Evolutionary conservation across 1,140 invertebrate genomes (phyloP).

Genomic region (Mercenaria mercenaria): DNA sequence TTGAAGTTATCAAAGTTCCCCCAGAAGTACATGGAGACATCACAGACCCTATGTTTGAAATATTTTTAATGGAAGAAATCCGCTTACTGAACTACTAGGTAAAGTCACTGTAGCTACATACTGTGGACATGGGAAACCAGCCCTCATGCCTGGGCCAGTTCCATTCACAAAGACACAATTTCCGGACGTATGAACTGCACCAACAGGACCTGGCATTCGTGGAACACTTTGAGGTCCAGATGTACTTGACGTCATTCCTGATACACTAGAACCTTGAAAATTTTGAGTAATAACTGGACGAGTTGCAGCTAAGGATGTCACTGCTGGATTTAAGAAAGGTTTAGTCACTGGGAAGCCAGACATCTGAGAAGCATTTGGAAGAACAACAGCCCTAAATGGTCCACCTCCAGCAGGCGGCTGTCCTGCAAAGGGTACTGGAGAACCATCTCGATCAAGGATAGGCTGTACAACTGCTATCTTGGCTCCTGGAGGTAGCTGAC

Average conservation of each 20-base stretch:
- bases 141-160: background rate
- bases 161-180: background rate
- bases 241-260: background rate
- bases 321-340: background rate
- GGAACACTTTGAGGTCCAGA: background rate
- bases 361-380: background rate
- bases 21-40: background rate
- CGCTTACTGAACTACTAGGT: background rate
- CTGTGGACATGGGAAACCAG: background rate
- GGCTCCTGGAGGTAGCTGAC: slow-evolving; percentile 12
- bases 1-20: background rate
- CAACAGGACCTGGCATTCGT: background rate
- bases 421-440: background rate
- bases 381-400: background rate
- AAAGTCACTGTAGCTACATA: background rate
- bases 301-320: background rate
- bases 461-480: slow-evolving; percentile 10
- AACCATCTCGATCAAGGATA: background rate
- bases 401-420: background rate
- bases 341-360: background rate
- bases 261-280: background rate
- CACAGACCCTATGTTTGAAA: background rate
- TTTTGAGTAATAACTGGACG: background rate
- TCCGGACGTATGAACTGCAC: too few species aligned
- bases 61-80: background rate